Evolutionary conservation across 2,888 invertebrate genomes (phyloP), one percentile per base, ranked within the genome.

Genomic region (Anticlea derivata): DNA sequence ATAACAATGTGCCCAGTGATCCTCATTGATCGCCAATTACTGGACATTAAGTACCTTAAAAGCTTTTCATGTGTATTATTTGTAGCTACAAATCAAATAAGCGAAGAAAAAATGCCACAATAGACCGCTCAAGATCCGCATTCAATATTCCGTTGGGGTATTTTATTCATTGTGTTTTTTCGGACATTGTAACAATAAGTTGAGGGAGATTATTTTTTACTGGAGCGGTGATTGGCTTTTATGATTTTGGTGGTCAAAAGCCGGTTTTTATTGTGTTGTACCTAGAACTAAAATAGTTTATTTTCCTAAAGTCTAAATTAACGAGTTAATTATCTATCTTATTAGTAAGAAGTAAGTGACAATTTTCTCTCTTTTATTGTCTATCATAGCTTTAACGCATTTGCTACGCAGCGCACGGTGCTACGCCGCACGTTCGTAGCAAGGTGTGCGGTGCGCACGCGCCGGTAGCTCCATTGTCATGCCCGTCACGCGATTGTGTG

Each of bases 11-110:
- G 67, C 90, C 90, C 90, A 90, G 85, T 88, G 90, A 90, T 89
- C 89, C 89, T 87, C 86, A 90, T 89, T 90, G 88, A 90, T 86
- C 88, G 87, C 88, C 90, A 89, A 90, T 90, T 90, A 90, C 90
- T 82, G 89, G 90, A 90, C 90, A 89, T 89, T 88, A 89, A 90
- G 90, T 89, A 89, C 88, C 87, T 87, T 74, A 80, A 86, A 83
- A 80, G 87, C 86, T 79, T 86, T 88, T 87, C 80, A 87, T 79
- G 78, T 78, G 78, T 78, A 80, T 76, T 87, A 88, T 89, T 90
- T 89, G 65, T 89, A 83, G 83, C 71, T 84, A 89, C 89, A 88
- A 89, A 89, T 89, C 86, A 89, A 82, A 88, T 78, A 76, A 48
- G 71, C 70, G 71, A 75, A 77, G 70, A 70, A 81, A 83, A 76